Evolutionary conservation across 2,113 vertebrate genomes (phyloP).

Genomic region (Melanerpes aurifrons): DNA sequence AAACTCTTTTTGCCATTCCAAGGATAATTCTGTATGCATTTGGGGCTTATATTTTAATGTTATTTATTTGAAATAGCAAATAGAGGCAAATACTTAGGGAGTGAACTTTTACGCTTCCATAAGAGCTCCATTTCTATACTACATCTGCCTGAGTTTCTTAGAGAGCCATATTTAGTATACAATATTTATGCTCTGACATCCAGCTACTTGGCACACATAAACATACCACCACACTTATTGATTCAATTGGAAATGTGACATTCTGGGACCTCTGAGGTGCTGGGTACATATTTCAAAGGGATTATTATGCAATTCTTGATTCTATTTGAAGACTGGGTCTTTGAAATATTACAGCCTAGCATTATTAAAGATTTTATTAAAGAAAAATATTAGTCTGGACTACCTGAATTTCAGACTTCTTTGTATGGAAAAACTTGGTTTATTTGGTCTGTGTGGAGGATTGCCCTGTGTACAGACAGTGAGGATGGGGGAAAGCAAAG

Average conservation of each 20-base stretch:
- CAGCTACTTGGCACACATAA: not conserved
- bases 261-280: not conserved
- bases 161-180: not conserved
- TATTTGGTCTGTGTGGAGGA: not conserved
- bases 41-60: not conserved
- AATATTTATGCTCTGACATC: slow-evolving; percentile 12
- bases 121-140: not conserved
- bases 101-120: not conserved
- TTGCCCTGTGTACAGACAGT: not conserved
- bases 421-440: not conserved
- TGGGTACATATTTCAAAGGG: not conserved
- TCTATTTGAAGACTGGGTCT: not conserved
- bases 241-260: not conserved
- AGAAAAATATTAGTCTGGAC: not conserved
- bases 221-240: not conserved
- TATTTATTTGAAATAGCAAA: slow-evolving; percentile 24
- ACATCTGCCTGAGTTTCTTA: not conserved
- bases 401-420: not conserved
- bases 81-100: not conserved
- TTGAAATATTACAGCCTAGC: not conserved
- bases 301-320: not conserved
- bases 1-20: slow-evolving; percentile 26
- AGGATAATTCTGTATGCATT: slow-evolving; percentile 6
- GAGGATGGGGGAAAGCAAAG: not conserved
- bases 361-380: not conserved